phyloP scores from a whole-genome alignment of 2,797 vertebrate genomes.

The Cyclopterus lumpus region DNA sequence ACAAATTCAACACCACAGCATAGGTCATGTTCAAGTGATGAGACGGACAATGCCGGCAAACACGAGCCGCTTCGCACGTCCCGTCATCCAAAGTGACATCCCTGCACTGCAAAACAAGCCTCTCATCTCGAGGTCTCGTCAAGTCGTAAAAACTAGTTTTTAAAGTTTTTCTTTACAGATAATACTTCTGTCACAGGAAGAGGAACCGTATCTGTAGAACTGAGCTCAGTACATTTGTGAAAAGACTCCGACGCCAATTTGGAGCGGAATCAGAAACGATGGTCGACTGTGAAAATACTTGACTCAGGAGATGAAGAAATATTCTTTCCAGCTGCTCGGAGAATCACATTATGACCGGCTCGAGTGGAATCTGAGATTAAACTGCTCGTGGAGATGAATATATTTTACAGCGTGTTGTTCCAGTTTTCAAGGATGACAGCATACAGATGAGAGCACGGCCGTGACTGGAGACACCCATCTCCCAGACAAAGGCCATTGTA shows the following conservation, averaged over 20 bases:
- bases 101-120: conserved; percentile 25
- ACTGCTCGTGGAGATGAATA: conserved; percentile 30
- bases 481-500: conserved; percentile 71
- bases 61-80: conserved; percentile 15
- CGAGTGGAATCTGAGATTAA: conserved; percentile 1
- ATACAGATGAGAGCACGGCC: conserved; percentile 55
- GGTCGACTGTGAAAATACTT: neutral
- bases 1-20: conserved; percentile 31
- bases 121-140: conserved; percentile 4
- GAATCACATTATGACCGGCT: neutral
- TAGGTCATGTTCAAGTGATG: conserved; percentile 49
- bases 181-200: conserved; percentile 4
- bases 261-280: conserved; percentile 16
- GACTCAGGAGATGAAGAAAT: conserved; percentile 6
- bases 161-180: neutral
- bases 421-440: conserved; percentile 69
- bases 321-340: neutral
- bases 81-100: conserved; percentile 35
- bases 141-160: neutral
- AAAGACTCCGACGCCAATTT: neutral
- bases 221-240: neutral
- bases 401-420: conserved; percentile 53
- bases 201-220: neutral
- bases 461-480: conserved; percentile 57
- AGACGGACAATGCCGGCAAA: conserved; percentile 16